Evolutionary conservation across 2,113 vertebrate species (phyloP), one percentile per base, ranked within the genome.

Genomic region (Danio rerio): DNA sequence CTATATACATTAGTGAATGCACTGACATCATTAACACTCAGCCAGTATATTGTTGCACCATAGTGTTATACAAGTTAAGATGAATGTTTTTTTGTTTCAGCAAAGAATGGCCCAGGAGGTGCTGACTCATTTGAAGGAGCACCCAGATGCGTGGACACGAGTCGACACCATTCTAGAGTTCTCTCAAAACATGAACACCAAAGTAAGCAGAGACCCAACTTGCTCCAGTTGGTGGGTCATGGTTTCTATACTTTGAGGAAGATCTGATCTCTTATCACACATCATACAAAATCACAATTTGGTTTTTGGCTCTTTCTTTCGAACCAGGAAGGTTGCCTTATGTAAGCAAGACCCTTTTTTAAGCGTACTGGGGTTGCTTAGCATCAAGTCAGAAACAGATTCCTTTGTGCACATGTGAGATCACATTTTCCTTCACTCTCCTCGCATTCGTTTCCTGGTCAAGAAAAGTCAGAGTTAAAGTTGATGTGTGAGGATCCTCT

Each of bases 151-250:
- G 0, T 99, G 98, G 98, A 99, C 98, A 61, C 95, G 98, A 93
- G 98, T 99, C 87, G 98, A 99, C 94, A 99, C 98, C 91, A 99
- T 99, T 93, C 94, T 99, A 85, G 98, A 99, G 90, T 99, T 99
- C 90, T 99, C 98, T 86, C 98, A 99, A 94, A 99, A 99, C 90
- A 99, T 99, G 98, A 99, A 99, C 94, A 99, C 98, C 93, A 99
- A 99, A 96, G 98, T 99, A 97, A 98, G 97, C 87, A 78, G 84
- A 84, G 87, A 15, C 82, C 85, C 91, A 88, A 89, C 68, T 86
- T 80, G 87, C 89, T 83, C 7, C 47, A 10, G 45, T 90, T n/a
- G 91, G 85, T 91, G 91, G 94, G 92, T 90, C 92, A 91, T 81
- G 74, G 45, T 72, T 69, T 83, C 80, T 93, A 91, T 95, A 92